Base-by-base conservation (phyloP, 2,113 vertebrate species). In the Bostrychus sinensis region DNA sequence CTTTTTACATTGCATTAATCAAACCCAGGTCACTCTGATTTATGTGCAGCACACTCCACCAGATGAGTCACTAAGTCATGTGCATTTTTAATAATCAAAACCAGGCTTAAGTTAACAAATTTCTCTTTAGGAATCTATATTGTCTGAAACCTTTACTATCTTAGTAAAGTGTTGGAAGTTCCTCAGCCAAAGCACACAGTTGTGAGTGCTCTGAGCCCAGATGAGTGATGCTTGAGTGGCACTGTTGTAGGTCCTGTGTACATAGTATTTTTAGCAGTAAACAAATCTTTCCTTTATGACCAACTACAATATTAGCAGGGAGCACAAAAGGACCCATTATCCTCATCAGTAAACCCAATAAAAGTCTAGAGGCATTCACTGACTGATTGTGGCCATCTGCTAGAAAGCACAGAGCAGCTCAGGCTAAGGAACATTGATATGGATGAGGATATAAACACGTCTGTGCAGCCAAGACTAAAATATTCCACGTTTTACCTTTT, bases 351-450 rank as follows among this genome's bases (percentile, higher is more conserved):
- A 56, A 53, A 71, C 22, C 57, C 41, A 75, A 75, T 62, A 74
- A 69, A 77, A 67, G 62, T 14, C 23, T 1, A 9, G 19, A 46
- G 25, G 20, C 22, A 26, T 77, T 76, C 39, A 69, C 70, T 59
- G 59, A 59, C 69, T 72, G 69, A 81, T 46, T 71, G 62, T 12
- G 57, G 73, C 81, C 88, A 89, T 88, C 81, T 90, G 89, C 65
- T 72, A 51, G 30, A 71, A 72, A 70, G n/a, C 7, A 28, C 37
- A 53, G 28, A 56, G 42, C 61, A 38, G 34, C 19, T 54, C 62
- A 4, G 25, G 17, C 56, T 76, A 56, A 57, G 70, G 66, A 75
- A 76, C 85, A 88, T 84, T 78, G 72, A 80, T 85, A 87, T 72
- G 36, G 68, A 83, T 82, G 79, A 72, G 70, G 87, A 81, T 72